Evolutionary conservation across 37 sponge, comb jelly and placozoan genomes (phyloP).

Genomic region (Spongilla lacustris): DNA sequence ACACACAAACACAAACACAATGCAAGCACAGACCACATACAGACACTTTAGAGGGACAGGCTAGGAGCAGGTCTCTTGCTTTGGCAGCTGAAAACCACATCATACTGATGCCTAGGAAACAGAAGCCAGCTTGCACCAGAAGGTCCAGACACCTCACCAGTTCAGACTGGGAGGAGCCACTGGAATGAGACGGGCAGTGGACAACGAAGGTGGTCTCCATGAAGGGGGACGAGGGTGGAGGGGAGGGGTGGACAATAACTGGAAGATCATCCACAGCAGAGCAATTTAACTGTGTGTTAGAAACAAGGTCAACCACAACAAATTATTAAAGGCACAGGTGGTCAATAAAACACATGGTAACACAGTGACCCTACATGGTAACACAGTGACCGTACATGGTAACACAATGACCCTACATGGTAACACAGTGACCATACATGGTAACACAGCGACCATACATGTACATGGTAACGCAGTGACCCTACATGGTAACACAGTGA

Average conservation of each 20-base stretch:
- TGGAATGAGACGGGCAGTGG: slow-evolving; percentile 14
- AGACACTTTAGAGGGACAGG: not conserved
- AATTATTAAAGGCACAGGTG: not conserved
- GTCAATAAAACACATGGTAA: too few relatives aligned
- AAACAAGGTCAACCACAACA: not conserved
- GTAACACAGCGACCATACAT: too few relatives aligned
- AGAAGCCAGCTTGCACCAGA: slow-evolving; percentile 1
- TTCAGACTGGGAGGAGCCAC: not conserved
- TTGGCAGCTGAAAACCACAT: not conserved
- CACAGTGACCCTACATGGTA: too few relatives aligned
- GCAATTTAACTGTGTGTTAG: not conserved
- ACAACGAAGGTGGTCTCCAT: slow-evolving; percentile 42
- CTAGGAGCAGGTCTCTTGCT: not conserved
- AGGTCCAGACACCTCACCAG: slow-evolving; percentile 4
- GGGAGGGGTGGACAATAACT: not conserved
- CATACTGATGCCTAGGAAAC: not conserved
- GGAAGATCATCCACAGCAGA: not conserved
- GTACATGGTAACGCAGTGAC: too few relatives aligned
- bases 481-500: too few relatives aligned
- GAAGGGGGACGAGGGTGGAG: slow-evolving; percentile 37
- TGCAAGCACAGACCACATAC: not conserved
- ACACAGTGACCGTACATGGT: too few relatives aligned
- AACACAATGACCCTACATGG: too few relatives aligned
- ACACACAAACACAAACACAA: not conserved
- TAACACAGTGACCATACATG: too few relatives aligned